Conservation (phyloP, 2,797 vertebrate genomes). For the Phrynocephalus forsythii region DNA sequence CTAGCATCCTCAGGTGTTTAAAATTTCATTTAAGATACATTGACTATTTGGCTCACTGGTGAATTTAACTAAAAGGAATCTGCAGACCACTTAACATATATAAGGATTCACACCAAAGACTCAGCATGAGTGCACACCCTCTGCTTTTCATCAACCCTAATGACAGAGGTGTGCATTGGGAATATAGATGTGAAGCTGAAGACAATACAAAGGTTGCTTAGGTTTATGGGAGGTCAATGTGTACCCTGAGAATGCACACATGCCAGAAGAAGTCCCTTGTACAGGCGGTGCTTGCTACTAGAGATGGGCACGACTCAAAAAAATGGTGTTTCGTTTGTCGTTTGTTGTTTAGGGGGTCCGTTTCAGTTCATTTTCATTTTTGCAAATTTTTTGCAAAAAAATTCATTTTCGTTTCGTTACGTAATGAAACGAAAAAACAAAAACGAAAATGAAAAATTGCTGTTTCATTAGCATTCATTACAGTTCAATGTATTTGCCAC, state of each 20-base stretch:
- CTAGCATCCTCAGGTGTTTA: constrained; percentile 9
- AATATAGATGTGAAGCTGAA: neutral
- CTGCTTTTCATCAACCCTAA: neutral
- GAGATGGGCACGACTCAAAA: too few species aligned
- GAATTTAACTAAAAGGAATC: constrained; percentile 14
- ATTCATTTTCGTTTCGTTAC: too few species aligned
- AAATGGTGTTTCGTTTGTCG: too few species aligned
- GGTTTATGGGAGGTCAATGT: neutral
- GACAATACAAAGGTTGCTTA: neutral
- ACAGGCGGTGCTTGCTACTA: neutral
- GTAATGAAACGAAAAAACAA: too few species aligned
- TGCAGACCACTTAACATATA: constrained; percentile 36
- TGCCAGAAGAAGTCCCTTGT: neutral
- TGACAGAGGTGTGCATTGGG: too few species aligned
- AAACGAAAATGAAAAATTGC: too few species aligned
- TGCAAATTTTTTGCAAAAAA: too few species aligned
- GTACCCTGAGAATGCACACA: neutral
- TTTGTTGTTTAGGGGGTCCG: too few species aligned
- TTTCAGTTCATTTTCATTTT: too few species aligned
- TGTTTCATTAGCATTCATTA: too few species aligned
- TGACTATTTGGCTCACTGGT: constrained; percentile 20
- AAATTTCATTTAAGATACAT: constrained; percentile 4
- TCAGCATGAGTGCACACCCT: neutral
- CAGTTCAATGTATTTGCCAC: too few species aligned
- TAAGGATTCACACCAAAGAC: constrained; percentile 12